Evolutionary conservation across 2,888 invertebrate genomes (phyloP).

Genomic region (Eupithecia exiguata): DNA sequence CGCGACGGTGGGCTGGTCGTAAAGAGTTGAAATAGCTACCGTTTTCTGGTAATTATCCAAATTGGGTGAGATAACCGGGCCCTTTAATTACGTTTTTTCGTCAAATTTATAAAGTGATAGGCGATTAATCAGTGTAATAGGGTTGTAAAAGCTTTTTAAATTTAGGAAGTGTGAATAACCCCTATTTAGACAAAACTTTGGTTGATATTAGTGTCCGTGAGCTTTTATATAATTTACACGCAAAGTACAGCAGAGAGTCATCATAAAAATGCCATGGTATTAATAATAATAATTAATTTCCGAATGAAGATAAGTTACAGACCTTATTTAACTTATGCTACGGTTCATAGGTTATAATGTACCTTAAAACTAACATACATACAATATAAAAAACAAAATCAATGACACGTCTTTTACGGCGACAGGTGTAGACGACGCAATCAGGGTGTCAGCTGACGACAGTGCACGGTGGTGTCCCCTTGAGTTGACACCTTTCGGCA

Average conservation of each 20-base stretch:
- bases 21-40: constrained; percentile 79
- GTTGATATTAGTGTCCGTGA: not conserved
- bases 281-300: no score
- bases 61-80: constrained; percentile 69
- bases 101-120: constrained; percentile 62
- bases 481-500: no score
- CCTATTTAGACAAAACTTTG: not conserved
- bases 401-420: no score
- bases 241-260: not conserved
- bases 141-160: constrained; percentile 36
- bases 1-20: constrained; percentile 72
- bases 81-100: constrained; percentile 65
- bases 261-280: no score
- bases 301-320: no score
- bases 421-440: no score
- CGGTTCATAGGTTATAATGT: no score
- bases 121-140: constrained; percentile 49
- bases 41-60: constrained; percentile 78
- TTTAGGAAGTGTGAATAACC: constrained; percentile 20
- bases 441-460: no score
- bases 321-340: no score
- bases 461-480: no score
- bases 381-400: no score
- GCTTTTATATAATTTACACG: not conserved
- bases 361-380: no score